Evolutionary conservation across 2,888 invertebrate species (phyloP).

Genomic region (Erebia palarica): DNA sequence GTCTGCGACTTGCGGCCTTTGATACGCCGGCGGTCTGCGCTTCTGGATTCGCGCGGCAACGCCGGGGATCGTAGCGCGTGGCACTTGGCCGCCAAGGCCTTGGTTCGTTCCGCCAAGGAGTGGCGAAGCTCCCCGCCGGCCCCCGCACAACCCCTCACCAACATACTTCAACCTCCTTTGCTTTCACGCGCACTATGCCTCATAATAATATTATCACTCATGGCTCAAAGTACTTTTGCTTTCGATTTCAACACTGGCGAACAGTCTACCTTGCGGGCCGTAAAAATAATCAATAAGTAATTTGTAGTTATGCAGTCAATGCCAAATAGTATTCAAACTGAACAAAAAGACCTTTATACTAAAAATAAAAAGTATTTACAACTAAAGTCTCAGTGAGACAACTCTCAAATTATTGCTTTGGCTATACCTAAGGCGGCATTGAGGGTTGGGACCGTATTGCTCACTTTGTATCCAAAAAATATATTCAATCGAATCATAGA

Average conservation of each 20-base stretch:
- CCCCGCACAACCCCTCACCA: conserved; percentile 75
- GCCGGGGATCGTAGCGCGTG: conserved; percentile 74
- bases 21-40: conserved; percentile 65
- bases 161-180: conserved; percentile 63
- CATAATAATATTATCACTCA: conserved; percentile 33
- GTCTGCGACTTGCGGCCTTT: conserved; percentile 81
- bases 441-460: too few species aligned
- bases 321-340: conserved; percentile 28
- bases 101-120: conserved; percentile 77
- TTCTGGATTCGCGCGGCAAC: conserved; percentile 55
- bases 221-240: conserved; percentile 14
- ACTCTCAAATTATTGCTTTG: too few species aligned
- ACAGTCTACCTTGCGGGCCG: neutral
- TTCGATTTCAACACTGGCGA: neutral
- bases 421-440: too few species aligned
- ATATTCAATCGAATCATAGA: too few species aligned
- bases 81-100: conserved; percentile 76
- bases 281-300: neutral
- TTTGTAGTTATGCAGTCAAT: conserved; percentile 19
- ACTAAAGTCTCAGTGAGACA: too few species aligned
- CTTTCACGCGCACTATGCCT: conserved; percentile 46
- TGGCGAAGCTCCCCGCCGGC: conserved; percentile 75
- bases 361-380: neutral
- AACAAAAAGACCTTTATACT: conserved; percentile 2
- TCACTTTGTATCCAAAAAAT: too few species aligned